Base-by-base conservation (phyloP, 2,113 vertebrate species). In the Daubentonia madagascariensis region DNA sequence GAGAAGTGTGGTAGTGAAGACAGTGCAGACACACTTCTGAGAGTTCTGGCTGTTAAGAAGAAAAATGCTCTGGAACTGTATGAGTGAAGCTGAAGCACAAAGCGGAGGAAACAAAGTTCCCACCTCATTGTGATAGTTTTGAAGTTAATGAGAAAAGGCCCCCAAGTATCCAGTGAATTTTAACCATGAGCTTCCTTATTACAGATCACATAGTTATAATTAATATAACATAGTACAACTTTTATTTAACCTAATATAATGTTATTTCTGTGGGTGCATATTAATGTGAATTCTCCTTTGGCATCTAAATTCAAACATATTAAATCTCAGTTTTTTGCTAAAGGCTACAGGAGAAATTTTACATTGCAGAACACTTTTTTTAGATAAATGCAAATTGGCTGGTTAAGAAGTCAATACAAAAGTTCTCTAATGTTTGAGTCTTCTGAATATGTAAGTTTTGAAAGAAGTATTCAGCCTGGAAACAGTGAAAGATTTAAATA, bases 281-380 rank as follows among this genome's bases (percentile, higher is more conserved):
- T 57, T 67, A 70, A 59, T 17, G 14, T 22, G 86, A 80, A 65
- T 59, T 75, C 3, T 18, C 59, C 76, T 80, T 52, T 32, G 18
- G 45, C 7, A 59, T 72, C 35, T 79, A 92, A 84, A 92, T 83
- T 65, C 28, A 37, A 85, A 59, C 17, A 85, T 30, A 87, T 85
- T 61, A 92, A 95, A n/a, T 72, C 25, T 32, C 32, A 63, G 40
- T 63, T 80, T 43, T 35, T 79, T 75, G 23, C 20, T 25, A 37
- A 95, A 40, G 3, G 12, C 7, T 40, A 37, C 5, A 14, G 67
- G 76, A 85, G 43, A 76, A 67, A 8, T 84, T 90, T 79, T 25
- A 76, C 4, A 10, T 14, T 48, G 4, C 5, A 76, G n/a, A 86
- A 94, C 30, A 35, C 70, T 70, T 65, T 32, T 16, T 50, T 35